A percentile compares a stretch with the other conserved stretches of the same genome.
Evolutionary conservation across 2,113 vertebrate species (phyloP).

Genomic region (Notechis scutatus): DNA sequence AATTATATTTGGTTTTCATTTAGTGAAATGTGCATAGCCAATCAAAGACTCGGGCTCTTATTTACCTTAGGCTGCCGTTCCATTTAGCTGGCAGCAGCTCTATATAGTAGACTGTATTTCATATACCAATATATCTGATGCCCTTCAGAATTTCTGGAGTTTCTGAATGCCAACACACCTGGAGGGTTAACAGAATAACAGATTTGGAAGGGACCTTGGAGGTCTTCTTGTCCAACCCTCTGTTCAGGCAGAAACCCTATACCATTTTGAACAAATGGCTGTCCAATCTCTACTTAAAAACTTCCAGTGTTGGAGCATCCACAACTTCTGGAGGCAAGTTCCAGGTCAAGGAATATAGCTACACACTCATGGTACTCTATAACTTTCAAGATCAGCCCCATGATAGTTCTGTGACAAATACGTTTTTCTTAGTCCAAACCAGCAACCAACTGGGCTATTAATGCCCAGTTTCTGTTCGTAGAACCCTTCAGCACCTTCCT

Average conservation of each 20-base stretch:
- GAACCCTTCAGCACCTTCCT: not conserved
- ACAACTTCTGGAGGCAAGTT: not conserved
- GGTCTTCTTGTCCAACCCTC: no score
- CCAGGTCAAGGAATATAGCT: not conserved
- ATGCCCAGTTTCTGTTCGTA: not conserved
- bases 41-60: not conserved
- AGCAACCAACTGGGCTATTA: not conserved
- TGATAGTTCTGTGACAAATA: not conserved
- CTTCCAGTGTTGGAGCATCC: no score
- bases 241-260: no score
- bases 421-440: not conserved
- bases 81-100: not conserved
- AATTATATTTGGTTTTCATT: not conserved
- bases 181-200: no score
- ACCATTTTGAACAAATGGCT: no score
- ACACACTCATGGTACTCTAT: not conserved
- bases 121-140: not conserved
- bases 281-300: no score
- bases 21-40: not conserved
- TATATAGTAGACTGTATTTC: not conserved
- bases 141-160: not conserved
- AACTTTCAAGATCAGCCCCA: not conserved
- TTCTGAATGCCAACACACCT: not conserved
- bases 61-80: not conserved
- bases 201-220: no score